Base-by-base conservation (phyloP, 1,140 invertebrate species). In the Nymphalis io region DNA sequence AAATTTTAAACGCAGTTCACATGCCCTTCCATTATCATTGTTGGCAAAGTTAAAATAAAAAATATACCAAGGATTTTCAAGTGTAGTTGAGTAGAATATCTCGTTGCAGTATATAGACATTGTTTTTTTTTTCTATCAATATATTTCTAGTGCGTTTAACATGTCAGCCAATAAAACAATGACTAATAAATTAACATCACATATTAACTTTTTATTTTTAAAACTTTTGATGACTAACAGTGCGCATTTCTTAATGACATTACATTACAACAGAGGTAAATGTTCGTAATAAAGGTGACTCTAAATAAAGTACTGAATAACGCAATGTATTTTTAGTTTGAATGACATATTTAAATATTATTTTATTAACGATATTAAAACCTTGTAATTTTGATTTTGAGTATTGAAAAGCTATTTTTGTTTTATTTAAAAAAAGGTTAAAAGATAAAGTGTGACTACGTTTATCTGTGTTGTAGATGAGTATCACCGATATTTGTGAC, bases 141-240 rank as follows among this genome's bases (percentile, higher is more conserved):
- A 27, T 55, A 55, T 11, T 44, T 55, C 15, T 55, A 55, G 11
- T 55, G 13, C 5, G 51, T 55, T 55, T 55, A 13, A 55, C 51
- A 13, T 13, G 12, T n/a, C 21, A 21, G 23, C n/a, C 46, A 12
- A 44, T 15, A 44, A 55, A 3, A 27, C 51, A 55, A 27, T 55
- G 51, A 55, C n/a, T 55, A 55, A 55, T 55, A 55, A 55, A 55
- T 55, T 55, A 27, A 55, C 16, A 55, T 55, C 27, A 15, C 21
- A 15, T 27, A 55, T 55, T 55, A 23, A 27, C 23, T 27, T 55
- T 55, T 55, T 23, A 13, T 55, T 51, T 20, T 20, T 51, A 51
- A 20, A 20, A 20, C 20, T 18, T 46, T 46, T n/a, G 42, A 51
- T 55, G 21, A 27, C 13, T 55, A n/a, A 23, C 23, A 55, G 21